Percentiles rank a stretch among this genome's conserved stretches.
These are phyloP conservation scores for Drosophila anomalipes DNA, from an alignment of 2,888 invertebrate species.

Conservation along the genomic window DNA sequence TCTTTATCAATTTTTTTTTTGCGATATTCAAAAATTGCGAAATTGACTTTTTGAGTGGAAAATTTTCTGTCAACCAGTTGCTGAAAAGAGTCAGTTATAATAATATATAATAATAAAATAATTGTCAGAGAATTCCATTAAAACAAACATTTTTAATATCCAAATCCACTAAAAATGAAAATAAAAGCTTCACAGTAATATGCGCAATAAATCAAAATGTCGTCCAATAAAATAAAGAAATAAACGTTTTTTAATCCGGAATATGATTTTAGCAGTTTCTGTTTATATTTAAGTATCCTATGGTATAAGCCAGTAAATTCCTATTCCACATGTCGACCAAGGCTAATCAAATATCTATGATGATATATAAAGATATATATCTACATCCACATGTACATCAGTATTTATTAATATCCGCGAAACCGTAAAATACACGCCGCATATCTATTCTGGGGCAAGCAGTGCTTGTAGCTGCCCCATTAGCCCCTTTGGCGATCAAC, in stretches of 20 bases:
- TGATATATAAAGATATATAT: not conserved
- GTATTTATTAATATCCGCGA: conserved; percentile 15
- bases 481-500: conserved; percentile 36
- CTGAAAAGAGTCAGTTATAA: not conserved
- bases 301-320: not conserved
- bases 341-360: not conserved
- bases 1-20: not conserved
- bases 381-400: not conserved
- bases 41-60: too few species aligned
- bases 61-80: not conserved
- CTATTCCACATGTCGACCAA: conserved; percentile 1
- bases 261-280: not conserved
- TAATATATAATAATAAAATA: too few species aligned
- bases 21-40: too few species aligned
- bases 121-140: not conserved
- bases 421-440: conserved; percentile 32
- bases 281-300: not conserved
- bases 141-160: not conserved
- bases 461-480: conserved; percentile 34
- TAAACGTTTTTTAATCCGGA: not conserved
- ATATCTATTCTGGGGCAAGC: conserved; percentile 41
- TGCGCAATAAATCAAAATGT: not conserved
- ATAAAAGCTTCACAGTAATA: not conserved
- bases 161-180: not conserved
- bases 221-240: not conserved